Conservation (phyloP, 1,140 invertebrate genomes). For the Muscidifurax raptorellus region DNA sequence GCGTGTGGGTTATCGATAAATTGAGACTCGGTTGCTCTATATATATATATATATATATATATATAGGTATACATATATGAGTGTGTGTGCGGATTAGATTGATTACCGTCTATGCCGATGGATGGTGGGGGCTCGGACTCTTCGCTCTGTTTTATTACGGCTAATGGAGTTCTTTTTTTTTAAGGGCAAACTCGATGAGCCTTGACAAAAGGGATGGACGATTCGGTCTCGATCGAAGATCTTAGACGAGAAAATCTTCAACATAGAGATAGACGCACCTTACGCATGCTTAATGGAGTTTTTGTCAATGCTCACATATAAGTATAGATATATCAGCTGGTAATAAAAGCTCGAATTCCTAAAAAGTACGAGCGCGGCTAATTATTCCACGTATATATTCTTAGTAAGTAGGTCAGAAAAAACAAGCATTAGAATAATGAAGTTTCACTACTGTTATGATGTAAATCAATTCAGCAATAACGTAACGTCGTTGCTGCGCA, state of each 20-base stretch:
- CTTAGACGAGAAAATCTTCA: background rate
- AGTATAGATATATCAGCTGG: background rate
- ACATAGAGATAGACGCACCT: background rate
- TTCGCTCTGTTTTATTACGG: background rate
- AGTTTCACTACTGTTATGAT: conserved; percentile 40
- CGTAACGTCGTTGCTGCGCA: background rate
- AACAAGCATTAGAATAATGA: conserved; percentile 43
- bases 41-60: too few relatives aligned
- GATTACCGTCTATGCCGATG: too few relatives aligned
- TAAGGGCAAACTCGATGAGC: background rate
- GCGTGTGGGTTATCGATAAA: background rate
- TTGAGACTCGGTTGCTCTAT: background rate
- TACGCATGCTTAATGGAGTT: background rate
- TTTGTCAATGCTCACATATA: background rate
- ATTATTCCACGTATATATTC: conserved; percentile 33
- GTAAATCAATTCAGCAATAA: conserved; percentile 44
- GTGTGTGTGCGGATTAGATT: too few relatives aligned
- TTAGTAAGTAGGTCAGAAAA: conserved; percentile 50
- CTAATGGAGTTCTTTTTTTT: background rate
- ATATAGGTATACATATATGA: too few relatives aligned
- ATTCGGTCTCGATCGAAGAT: background rate
- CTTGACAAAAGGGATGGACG: too few relatives aligned
- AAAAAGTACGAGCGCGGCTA: conserved; percentile 2
- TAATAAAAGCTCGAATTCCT: conserved; percentile 13
- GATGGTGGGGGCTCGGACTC: too few relatives aligned